phyloP scores from a whole-genome alignment of 2,797 vertebrate species.

The Acridotheres tristis region DNA sequence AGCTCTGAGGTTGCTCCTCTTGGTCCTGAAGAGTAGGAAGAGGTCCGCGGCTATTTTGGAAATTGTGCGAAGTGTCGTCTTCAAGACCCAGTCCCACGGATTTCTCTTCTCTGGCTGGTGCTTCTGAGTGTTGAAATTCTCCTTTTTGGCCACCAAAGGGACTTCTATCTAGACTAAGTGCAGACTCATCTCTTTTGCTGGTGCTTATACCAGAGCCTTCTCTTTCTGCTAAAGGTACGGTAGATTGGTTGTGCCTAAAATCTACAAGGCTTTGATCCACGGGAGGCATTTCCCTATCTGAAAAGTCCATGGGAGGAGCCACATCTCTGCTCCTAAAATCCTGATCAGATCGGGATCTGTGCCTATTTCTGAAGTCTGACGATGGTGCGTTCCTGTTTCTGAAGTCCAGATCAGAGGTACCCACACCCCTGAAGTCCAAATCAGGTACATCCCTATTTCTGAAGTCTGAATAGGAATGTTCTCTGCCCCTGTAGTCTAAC shows the following conservation, averaged over 20 bases:
- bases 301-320: conserved; percentile 74
- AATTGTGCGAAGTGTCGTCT: conserved; percentile 69
- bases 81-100: conserved; percentile 65
- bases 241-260: conserved; percentile 71
- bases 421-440: conserved; percentile 83
- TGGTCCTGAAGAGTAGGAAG: conserved; percentile 71
- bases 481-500: conserved; percentile 84
- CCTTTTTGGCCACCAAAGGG: conserved; percentile 73
- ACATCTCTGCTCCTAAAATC: conserved; percentile 83
- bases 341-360: conserved; percentile 79
- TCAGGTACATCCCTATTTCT: conserved; percentile 85
- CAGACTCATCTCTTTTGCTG: conserved; percentile 72
- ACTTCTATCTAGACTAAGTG: conserved; percentile 62
- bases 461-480: conserved; percentile 86
- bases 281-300: conserved; percentile 80
- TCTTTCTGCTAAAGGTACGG: conserved; percentile 70
- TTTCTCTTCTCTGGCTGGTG: conserved; percentile 72
- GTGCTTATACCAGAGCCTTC: conserved; percentile 68
- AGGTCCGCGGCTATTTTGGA: conserved; percentile 71
- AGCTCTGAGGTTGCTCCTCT: conserved; percentile 70
- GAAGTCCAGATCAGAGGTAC: conserved; percentile 81
- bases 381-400: conserved; percentile 78
- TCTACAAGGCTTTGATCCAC: conserved; percentile 76
- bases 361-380: conserved; percentile 80
- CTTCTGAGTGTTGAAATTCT: conserved; percentile 75